Evolutionary conservation across 2,888 invertebrate genomes (phyloP).

Genomic region (Allophyes oxyacanthae): DNA sequence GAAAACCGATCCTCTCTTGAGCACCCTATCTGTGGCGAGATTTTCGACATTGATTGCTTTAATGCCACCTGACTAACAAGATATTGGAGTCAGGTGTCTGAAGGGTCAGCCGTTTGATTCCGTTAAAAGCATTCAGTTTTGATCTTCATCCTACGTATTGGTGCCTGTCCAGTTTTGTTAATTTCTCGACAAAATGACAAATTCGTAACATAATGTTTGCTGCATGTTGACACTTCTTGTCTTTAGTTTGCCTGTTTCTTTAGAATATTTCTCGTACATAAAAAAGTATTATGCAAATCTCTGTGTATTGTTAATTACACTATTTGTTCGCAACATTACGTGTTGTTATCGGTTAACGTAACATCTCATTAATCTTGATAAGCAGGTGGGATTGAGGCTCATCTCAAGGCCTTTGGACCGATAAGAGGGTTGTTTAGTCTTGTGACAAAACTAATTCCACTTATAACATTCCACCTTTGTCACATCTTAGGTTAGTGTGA

Average conservation of each 20-base stretch:
- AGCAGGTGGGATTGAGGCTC: conserved; percentile 73
- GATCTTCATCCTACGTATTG: conserved; percentile 7
- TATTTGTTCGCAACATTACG: conserved; percentile 39
- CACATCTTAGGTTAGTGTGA: conserved; percentile 13
- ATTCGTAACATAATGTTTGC: conserved; percentile 38
- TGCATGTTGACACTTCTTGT: conserved; percentile 32
- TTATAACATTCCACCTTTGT: conserved; percentile 34
- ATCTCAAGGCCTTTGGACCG: conserved; percentile 76
- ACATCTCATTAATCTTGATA: conserved; percentile 80
- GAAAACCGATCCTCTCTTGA: conserved; percentile 45
- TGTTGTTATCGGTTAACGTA: conserved; percentile 58
- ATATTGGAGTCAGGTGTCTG: conserved; percentile 26
- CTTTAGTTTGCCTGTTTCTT: conserved; percentile 24
- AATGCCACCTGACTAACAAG: conserved; percentile 22
- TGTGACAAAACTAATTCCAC: conserved; percentile 46
- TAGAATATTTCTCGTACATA: conserved; percentile 11
- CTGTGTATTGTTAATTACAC: conserved; percentile 37
- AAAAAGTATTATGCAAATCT: conserved; percentile 18
- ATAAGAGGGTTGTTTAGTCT: conserved; percentile 72
- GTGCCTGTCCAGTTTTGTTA: conserved; percentile 24
- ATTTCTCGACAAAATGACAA: conserved; percentile 7
- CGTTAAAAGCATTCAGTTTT: conserved; percentile 11
- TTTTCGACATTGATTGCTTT: conserved; percentile 34
- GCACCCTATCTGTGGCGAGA: conserved; percentile 31
- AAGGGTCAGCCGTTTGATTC: conserved; percentile 16